Base-by-base conservation (phyloP, 2,113 vertebrate genomes). In the Colius striatus region DNA sequence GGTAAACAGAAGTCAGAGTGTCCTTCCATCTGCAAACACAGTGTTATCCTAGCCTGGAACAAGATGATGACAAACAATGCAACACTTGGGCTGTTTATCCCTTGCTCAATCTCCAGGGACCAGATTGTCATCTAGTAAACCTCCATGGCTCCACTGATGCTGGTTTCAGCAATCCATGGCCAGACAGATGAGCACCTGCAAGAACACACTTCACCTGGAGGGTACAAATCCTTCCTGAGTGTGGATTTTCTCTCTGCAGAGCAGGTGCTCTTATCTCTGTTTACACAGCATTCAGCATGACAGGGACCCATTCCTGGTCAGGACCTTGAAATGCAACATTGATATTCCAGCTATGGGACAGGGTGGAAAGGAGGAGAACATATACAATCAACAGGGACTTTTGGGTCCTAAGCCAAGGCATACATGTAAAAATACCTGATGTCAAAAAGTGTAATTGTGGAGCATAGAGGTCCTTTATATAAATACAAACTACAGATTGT, bases 211-310 rank as follows among this genome's bases (percentile, higher is more conserved):
- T 79, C 79, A 83, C 75, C 78, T 34, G 60, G 47, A 54, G 29
- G 76, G 22, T 19, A 41, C 75, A 45, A 79, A 73, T 18, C 71
- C 91, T 25, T 18, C 67, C 38, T 2, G 5, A 41, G 65, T 1
- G 16, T 9, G 71, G 43, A 9, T 68, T 84, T 93, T 76, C 34
- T 68, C 82, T 87, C 66, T 43, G 27, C 8, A 7, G 15, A 90
- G 65, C 79, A 30, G n/a, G 9, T 19, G 79, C 27, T 83, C 48
- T 90, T 88, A 86, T 88, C 90, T 91, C n/a, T 89, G 47, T 90
- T 93, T 95, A 54, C 6, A 2, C 90, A 93, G 80, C 54, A 20
- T 34, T 77, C 48, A 32, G 57, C 21, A 14, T 4, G 5, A 21
- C 48, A 19, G 41, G 58, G 57, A 51, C 10, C 4, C 12, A 0